Percentiles rank a stretch among this genome's conserved stretches.
These are phyloP conservation scores for Bombus polaris DNA, from an alignment of 1,140 invertebrate genomes.

Conservation along the genomic window DNA sequence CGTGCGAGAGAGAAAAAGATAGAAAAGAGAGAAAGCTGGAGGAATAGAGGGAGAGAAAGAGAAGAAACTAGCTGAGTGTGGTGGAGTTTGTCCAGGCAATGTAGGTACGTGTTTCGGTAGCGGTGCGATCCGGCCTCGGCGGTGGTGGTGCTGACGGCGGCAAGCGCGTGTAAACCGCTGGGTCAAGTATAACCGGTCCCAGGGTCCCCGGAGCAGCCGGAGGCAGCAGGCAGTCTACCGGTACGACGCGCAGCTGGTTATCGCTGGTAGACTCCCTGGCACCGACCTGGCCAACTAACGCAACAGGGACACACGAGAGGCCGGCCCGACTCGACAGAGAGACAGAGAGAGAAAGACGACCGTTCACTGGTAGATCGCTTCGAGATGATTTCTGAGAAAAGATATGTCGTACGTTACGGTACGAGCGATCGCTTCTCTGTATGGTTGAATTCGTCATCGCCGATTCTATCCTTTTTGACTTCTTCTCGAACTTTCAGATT, in stretches of 20 bases:
- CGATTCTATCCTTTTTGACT: not conserved
- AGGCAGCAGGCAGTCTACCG: constrained; percentile 72
- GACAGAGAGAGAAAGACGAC: constrained; percentile 46
- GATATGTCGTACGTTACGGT: constrained; percentile 45
- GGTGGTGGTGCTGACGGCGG: constrained; percentile 43
- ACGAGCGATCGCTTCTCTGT: constrained; percentile 46
- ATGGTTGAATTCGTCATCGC: constrained; percentile 26
- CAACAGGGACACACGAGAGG: constrained; percentile 53
- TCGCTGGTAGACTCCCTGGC: constrained; percentile 73
- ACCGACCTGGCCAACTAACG: constrained; percentile 72
- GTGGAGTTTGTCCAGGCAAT: constrained; percentile 45
- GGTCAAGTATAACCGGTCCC: constrained; percentile 77
- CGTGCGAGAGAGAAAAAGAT: not conserved
- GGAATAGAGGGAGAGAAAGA: not conserved
- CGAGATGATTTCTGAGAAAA: constrained; percentile 45
- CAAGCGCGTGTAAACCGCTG: constrained; percentile 69
- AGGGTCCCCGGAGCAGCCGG: constrained; percentile 60
- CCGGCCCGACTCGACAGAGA: constrained; percentile 23
- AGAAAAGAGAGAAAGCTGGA: not conserved
- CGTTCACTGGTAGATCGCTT: constrained; percentile 53
- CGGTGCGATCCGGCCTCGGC: constrained; percentile 54
- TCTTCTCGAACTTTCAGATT: constrained; percentile 1
- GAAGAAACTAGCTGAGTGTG: not conserved
- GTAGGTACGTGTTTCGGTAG: constrained; percentile 57
- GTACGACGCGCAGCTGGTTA: constrained; percentile 70